These are phyloP conservation scores for Eleutherodactylus coqui DNA, from an alignment of 2,797 vertebrate species.

Conservation along the genomic window DNA sequence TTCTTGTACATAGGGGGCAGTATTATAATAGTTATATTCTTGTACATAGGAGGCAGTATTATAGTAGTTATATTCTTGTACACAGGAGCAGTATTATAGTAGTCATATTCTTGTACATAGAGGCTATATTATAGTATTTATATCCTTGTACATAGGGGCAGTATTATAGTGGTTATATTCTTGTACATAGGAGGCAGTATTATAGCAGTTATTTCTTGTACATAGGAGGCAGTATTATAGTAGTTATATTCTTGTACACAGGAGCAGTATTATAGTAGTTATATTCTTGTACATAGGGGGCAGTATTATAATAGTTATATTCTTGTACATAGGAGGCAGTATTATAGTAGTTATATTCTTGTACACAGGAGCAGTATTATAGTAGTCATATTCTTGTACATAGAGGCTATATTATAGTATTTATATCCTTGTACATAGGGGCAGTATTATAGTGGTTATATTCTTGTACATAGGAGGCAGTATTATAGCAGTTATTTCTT, in stretches of 20 bases:
- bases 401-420: neutral
- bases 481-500: neutral
- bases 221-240: constrained; percentile 7
- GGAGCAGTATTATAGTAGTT: constrained; percentile 16
- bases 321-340: constrained; percentile 8
- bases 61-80: constrained; percentile 16
- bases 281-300: neutral
- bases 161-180: too few relatives aligned
- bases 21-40: constrained; percentile 11
- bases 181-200: constrained; percentile 1
- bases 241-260: constrained; percentile 14
- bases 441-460: constrained; percentile 6
- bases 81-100: constrained; percentile 1
- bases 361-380: constrained; percentile 9
- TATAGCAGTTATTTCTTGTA: constrained; percentile 22
- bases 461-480: neutral
- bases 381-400: constrained; percentile 15
- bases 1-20: neutral
- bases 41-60: constrained; percentile 1
- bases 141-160: neutral
- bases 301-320: neutral
- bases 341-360: constrained; percentile 19
- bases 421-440: neutral
- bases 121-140: constrained; percentile 1
- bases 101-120: constrained; percentile 8